A percentile compares a stretch with the other conserved stretches of the same genome.
Evolutionary conservation across 1,140 invertebrate genomes (phyloP).

Genomic region (Lucilia sericata): DNA sequence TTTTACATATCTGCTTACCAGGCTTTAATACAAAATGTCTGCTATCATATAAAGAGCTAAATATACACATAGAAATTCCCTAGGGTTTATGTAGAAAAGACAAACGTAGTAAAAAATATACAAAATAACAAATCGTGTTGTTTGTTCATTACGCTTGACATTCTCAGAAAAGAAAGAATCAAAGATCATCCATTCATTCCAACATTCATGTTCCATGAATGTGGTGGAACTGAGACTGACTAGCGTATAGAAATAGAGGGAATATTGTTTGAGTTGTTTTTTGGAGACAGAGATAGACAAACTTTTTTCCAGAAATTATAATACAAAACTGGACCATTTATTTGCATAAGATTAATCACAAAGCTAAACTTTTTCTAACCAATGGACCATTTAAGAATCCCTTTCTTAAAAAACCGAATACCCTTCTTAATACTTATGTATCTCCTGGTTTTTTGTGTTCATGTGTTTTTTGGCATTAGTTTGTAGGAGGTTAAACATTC

Average conservation of each 20-base stretch:
- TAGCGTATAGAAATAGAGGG: not conserved
- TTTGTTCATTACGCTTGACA: slow-evolving; percentile 10
- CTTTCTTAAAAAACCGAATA: no score
- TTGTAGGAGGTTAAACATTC: not conserved
- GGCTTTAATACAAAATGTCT: not conserved
- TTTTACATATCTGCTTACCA: no score
- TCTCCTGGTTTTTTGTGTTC: no score
- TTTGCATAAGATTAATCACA: no score
- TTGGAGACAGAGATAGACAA: no score
- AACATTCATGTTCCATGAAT: no score
- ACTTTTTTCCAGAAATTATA: no score
- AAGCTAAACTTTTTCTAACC: no score
- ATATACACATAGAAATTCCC: not conserved
- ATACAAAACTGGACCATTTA: no score
- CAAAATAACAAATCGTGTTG: not conserved
- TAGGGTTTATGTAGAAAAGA: not conserved
- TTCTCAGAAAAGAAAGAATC: not conserved
- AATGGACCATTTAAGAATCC: no score
- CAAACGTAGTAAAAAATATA: not conserved
- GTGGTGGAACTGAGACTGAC: not conserved
- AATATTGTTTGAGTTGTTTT: not conserved
- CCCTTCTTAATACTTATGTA: no score
- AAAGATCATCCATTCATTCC: not conserved
- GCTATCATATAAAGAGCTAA: not conserved
- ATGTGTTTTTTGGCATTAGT: no score